phyloP scores from a whole-genome alignment of 2,113 vertebrate species.

The Periophthalmus modestus region DNA sequence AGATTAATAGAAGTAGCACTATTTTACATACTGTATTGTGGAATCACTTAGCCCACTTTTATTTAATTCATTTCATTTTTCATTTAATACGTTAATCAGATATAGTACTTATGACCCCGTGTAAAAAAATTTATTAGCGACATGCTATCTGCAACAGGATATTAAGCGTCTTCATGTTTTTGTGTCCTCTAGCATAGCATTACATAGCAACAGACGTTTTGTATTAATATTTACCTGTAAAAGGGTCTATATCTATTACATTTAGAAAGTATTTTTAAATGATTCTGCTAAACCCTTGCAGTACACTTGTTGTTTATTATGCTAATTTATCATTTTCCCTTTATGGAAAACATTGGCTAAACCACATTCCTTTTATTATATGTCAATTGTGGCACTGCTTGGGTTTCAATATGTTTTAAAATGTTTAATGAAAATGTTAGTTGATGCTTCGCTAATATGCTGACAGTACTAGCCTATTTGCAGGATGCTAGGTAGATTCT shows the following conservation, averaged over 20 bases:
- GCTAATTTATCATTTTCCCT: constrained; percentile 58
- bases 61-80: too few species aligned
- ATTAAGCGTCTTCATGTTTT: neutral
- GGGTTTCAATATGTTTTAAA: constrained; percentile 72
- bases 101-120: too few species aligned
- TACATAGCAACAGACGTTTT: neutral
- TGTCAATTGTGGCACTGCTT: constrained; percentile 74
- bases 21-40: neutral
- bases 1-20: neutral
- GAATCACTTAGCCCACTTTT: neutral
- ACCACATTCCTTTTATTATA: constrained; percentile 29
- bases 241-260: constrained; percentile 34
- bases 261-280: constrained; percentile 48
- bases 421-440: constrained; percentile 25
- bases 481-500: constrained; percentile 25
- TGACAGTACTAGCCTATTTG: constrained; percentile 8
- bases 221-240: neutral
- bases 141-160: too few species aligned
- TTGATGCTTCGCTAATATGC: constrained; percentile 15
- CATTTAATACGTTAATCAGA: too few species aligned
- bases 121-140: too few species aligned
- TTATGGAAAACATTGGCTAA: constrained; percentile 72
- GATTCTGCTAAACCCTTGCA: constrained; percentile 78
- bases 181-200: neutral
- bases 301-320: constrained; percentile 75